These are phyloP conservation scores for Andricus quercusramuli DNA, from an alignment of 2,888 invertebrate species.

Conservation along the genomic window DNA sequence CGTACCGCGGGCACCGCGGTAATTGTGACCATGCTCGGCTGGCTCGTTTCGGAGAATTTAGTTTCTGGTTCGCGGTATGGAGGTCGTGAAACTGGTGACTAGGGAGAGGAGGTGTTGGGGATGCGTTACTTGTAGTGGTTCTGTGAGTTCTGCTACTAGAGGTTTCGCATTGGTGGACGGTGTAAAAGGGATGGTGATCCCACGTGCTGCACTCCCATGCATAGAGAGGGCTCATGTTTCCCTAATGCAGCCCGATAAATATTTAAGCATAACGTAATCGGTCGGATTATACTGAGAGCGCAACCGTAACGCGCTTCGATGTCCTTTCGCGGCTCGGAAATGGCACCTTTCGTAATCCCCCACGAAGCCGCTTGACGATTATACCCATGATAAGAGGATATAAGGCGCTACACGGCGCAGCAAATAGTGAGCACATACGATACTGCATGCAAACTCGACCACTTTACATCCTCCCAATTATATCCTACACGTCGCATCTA, in stretches of 20 bases:
- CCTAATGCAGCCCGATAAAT: constrained; percentile 76
- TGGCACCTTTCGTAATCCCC: constrained; percentile 72
- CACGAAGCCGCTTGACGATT: constrained; percentile 60
- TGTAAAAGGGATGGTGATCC: constrained; percentile 64
- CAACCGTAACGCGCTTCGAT: constrained; percentile 63
- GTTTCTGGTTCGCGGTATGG: constrained; percentile 65
- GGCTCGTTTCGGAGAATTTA: constrained; percentile 73
- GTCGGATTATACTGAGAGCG: constrained; percentile 69
- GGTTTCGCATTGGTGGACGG: constrained; percentile 55
- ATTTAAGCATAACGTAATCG: constrained; percentile 77
- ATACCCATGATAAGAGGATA: constrained; percentile 53
- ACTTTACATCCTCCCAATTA: constrained; percentile 28
- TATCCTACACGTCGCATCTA: constrained; percentile 34
- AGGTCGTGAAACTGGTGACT: constrained; percentile 41
- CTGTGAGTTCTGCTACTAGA: constrained; percentile 47
- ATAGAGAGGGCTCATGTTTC: constrained; percentile 76
- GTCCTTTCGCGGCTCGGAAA: constrained; percentile 65
- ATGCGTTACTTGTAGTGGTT: constrained; percentile 30
- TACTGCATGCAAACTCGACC: constrained; percentile 25
- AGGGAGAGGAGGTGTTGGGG: background rate
- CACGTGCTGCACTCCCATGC: constrained; percentile 76
- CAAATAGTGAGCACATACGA: constrained; percentile 25
- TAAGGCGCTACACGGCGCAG: constrained; percentile 27
- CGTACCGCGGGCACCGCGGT: constrained; percentile 65
- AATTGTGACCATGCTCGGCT: constrained; percentile 74